Base-by-base conservation (phyloP, 37 sponge, comb jelly and placozoan genomes). In the Trichoplax adhaerens region DNA sequence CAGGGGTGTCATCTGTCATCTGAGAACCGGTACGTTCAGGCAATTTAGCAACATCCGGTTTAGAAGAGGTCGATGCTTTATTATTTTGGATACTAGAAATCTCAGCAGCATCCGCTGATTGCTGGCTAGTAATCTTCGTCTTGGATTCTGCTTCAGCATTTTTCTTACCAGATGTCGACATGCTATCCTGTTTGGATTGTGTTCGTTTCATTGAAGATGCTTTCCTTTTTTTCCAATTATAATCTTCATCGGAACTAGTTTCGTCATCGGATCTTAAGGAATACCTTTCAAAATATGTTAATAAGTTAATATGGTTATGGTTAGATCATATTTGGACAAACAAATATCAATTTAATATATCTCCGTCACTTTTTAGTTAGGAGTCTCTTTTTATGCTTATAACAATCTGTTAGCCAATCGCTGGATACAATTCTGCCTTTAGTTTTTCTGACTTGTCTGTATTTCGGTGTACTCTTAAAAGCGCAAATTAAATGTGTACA, bases 401-500 rank as follows among this genome's bases (percentile, higher is more conserved):
- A 57, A 67, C 80, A 72, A 75, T 89, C 90, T 51, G 74, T 1
- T 5, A 89, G 64, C 90, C 90, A 89, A 29, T 85, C 83, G 72
- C 85, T 84, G 55, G 52, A 70, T 10, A 89, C 90, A 62, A 89
- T 58, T 2, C 90, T 86, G 57, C 59, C 65, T 47, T 58, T 53
- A 46, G 77, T 77, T 80, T 63, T 63, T 71, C 64, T 71, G 49
- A 93, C 94, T 66, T 88, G 83, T 57, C 81, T 88, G 80, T 81
- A 93, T 77, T 93, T 93, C 58, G 94, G 94, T 10, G 94, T 93
- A 75, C 86, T 89, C n/a, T 76, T 61, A 73, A 89, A 93, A 3
- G 94, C 94, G 79, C 87, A 88, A 8, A 93, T 49, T 60, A 93
- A 79, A 69, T 93, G 94, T 7, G 94, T 88, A 70, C 89, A 88